These are phyloP conservation scores for Disparrhopalites patrizii DNA, from an alignment of 2,888 invertebrate species.

Conservation along the genomic window DNA sequence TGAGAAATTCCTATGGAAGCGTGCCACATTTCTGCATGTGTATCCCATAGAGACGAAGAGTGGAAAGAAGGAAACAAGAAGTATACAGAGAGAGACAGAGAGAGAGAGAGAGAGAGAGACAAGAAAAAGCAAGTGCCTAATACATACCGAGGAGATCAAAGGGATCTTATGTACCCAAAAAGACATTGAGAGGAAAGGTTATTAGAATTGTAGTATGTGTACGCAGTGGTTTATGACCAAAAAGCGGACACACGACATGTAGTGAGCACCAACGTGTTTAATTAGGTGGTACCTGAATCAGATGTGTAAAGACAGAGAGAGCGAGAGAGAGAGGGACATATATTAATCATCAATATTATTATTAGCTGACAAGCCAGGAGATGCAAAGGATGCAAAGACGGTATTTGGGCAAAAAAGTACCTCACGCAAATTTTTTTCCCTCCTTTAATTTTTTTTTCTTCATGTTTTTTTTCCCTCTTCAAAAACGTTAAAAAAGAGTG, in stretches of 20 bases:
- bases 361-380: slow-evolving; percentile 16
- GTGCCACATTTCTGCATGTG: slow-evolving; percentile 3
- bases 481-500: background rate
- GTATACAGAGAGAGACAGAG: no score
- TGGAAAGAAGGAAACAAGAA: background rate
- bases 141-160: no score
- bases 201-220: no score
- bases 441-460: slow-evolving; percentile 5
- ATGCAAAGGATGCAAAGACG: slow-evolving; percentile 14
- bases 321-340: background rate
- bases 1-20: slow-evolving; percentile 1
- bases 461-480: no score
- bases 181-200: no score
- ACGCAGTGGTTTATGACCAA: no score
- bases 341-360: slow-evolving; percentile 25
- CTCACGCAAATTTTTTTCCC: no score
- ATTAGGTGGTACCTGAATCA: background rate
- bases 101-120: no score
- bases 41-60: background rate
- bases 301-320: no score
- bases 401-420: slow-evolving; percentile 23
- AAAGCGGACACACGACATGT: no score
- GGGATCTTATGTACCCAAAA: no score
- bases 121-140: background rate
- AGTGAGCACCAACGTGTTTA: no score